Evolutionary conservation across 2,113 vertebrate species (phyloP).

Genomic region (Chinchilla lanigera): DNA sequence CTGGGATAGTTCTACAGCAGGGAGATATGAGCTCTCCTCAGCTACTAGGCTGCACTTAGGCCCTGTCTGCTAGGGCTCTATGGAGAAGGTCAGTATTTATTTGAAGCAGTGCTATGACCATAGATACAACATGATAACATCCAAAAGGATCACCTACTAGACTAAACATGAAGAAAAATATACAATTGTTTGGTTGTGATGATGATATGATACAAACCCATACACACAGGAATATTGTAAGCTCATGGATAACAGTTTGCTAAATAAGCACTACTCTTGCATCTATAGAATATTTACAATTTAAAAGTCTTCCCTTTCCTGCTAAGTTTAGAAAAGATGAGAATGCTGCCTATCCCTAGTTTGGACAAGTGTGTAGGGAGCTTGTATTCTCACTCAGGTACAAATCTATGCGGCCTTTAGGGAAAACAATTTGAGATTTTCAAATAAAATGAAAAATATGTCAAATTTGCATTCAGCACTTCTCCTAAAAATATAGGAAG

Average conservation of each 20-base stretch:
- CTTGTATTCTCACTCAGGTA: fast-evolving
- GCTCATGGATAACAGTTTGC: neutral
- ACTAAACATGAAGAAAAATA: neutral
- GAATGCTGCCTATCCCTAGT: neutral
- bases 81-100: neutral
- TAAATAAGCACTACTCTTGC: neutral
- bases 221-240: no score
- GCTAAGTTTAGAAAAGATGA: neutral
- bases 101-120: neutral
- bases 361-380: neutral
- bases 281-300: neutral
- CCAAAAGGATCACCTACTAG: neutral
- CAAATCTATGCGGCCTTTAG: neutral
- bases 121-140: neutral
- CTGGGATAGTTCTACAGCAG: neutral
- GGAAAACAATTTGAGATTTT: neutral
- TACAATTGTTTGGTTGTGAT: neutral
- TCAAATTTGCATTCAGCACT: neutral
- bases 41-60: fast-evolving
- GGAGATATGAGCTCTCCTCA: neutral
- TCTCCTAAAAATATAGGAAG: neutral
- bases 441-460: neutral
- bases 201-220: neutral
- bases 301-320: neutral
- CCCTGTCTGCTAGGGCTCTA: neutral